These are phyloP conservation scores for Urocyon cinereoargenteus DNA, from an alignment of 2,797 vertebrate genomes.

Conservation along the genomic window DNA sequence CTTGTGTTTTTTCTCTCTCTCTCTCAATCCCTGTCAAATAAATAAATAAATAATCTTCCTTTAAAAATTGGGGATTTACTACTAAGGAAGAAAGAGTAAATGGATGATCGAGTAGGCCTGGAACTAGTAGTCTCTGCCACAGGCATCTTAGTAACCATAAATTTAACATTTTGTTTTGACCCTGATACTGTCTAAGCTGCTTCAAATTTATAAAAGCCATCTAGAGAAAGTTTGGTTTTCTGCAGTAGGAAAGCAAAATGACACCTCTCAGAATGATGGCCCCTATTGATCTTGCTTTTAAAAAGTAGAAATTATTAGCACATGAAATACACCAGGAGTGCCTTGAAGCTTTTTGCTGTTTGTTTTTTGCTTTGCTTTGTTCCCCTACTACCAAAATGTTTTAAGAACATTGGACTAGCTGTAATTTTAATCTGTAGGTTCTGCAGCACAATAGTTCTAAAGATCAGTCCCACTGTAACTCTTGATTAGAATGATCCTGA, in stretches of 20 bases:
- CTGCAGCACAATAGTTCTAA: constrained; percentile 33
- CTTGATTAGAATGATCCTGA: constrained; percentile 46
- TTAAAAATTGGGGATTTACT: neutral
- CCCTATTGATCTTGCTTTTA: constrained; percentile 69
- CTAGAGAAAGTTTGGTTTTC: constrained; percentile 65
- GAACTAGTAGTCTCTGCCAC: neutral
- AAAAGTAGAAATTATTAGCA: constrained; percentile 66
- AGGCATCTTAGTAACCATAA: constrained; percentile 9
- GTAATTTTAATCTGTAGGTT: constrained; percentile 10
- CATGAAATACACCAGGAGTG: constrained; percentile 51
- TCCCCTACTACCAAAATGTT: constrained; percentile 38
- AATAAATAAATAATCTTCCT: too few relatives aligned
- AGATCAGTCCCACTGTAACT: neutral
- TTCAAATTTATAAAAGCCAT: constrained; percentile 74
- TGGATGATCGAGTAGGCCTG: neutral
- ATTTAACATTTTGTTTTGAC: constrained; percentile 72
- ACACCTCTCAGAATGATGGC: constrained; percentile 63
- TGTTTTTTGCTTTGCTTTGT: neutral
- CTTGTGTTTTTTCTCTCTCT: too few relatives aligned
- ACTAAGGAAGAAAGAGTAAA: neutral
- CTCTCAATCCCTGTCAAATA: too few relatives aligned
- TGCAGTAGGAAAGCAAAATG: constrained; percentile 56
- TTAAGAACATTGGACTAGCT: constrained; percentile 16
- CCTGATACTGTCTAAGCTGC: constrained; percentile 79
- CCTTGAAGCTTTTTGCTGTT: neutral